Evolutionary conservation across 2,888 invertebrate species (phyloP).

Genomic region (Trimorus sp.): DNA sequence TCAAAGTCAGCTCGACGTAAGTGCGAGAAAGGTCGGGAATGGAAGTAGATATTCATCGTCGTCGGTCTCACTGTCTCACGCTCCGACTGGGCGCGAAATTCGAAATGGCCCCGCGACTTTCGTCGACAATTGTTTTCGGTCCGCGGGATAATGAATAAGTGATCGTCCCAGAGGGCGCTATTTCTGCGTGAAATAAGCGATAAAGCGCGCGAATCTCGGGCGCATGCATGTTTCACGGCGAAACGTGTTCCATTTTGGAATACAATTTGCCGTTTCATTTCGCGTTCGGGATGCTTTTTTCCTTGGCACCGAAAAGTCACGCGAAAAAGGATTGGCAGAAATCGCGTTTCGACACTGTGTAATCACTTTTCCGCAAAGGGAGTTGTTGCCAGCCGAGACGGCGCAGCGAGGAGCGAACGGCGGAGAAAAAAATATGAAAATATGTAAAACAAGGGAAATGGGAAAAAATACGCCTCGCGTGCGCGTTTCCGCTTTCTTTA

Average conservation of each 20-base stretch:
- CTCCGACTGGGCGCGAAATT: too few relatives aligned
- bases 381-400: slow-evolving; percentile 1
- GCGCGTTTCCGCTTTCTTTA: slow-evolving; percentile 53
- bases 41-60: too few relatives aligned
- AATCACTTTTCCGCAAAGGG: slow-evolving; percentile 33
- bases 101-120: too few relatives aligned
- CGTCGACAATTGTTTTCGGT: too few relatives aligned
- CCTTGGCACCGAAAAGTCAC: background rate
- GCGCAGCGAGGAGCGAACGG: background rate
- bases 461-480: slow-evolving; percentile 47
- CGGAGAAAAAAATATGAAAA: slow-evolving; percentile 19
- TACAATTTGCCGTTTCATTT: slow-evolving; percentile 21
- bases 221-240: background rate
- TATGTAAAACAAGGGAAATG: slow-evolving; percentile 37
- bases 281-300: background rate
- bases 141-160: too few relatives aligned
- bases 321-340: slow-evolving; percentile 21
- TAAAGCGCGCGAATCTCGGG: too few relatives aligned
- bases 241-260: slow-evolving; percentile 11
- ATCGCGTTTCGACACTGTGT: slow-evolving; percentile 23
- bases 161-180: too few relatives aligned
- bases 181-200: too few relatives aligned
- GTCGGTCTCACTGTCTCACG: too few relatives aligned
- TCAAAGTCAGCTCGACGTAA: too few relatives aligned
- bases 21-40: too few relatives aligned